phyloP scores from a whole-genome alignment of 1,140 invertebrate genomes.

The Lycorma delicatula region DNA sequence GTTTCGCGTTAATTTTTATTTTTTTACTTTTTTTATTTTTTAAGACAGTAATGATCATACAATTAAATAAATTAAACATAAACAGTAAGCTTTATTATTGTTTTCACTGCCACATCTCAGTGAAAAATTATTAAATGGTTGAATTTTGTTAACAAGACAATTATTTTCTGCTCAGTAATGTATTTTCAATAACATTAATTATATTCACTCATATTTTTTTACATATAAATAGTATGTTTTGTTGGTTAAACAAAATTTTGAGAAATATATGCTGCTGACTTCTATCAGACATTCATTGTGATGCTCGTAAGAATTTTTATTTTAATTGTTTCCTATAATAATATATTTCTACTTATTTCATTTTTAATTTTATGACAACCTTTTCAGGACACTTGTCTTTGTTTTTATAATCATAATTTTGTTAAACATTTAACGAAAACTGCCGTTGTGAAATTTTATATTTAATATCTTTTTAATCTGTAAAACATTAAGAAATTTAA shows the following conservation, averaged over 20 bases:
- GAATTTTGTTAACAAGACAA: too few relatives aligned
- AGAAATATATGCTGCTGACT: slow-evolving; percentile 4
- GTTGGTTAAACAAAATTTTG: neutral
- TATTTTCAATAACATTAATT: too few relatives aligned
- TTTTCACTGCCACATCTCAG: too few relatives aligned
- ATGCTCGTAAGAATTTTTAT: slow-evolving; percentile 49
- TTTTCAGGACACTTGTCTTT: neutral
- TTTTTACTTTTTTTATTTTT: too few relatives aligned
- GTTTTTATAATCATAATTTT: neutral
- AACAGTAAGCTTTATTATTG: too few relatives aligned
- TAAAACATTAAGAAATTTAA: neutral
- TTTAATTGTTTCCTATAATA: neutral
- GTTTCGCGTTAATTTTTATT: too few relatives aligned
- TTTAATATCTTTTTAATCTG: neutral
- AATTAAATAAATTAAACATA: too few relatives aligned
- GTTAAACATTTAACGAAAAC: neutral
- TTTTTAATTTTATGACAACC: too few relatives aligned
- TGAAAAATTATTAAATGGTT: too few relatives aligned
- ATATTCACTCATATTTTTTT: too few relatives aligned
- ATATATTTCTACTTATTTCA: neutral
- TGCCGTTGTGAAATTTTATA: neutral
- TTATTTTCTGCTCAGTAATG: too few relatives aligned
- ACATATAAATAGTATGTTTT: neutral
- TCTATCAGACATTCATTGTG: slow-evolving; percentile 52
- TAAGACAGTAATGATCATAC: too few relatives aligned